phyloP scores from a whole-genome alignment of 1,140 invertebrate species.

The Oryctes rhinoceros region DNA sequence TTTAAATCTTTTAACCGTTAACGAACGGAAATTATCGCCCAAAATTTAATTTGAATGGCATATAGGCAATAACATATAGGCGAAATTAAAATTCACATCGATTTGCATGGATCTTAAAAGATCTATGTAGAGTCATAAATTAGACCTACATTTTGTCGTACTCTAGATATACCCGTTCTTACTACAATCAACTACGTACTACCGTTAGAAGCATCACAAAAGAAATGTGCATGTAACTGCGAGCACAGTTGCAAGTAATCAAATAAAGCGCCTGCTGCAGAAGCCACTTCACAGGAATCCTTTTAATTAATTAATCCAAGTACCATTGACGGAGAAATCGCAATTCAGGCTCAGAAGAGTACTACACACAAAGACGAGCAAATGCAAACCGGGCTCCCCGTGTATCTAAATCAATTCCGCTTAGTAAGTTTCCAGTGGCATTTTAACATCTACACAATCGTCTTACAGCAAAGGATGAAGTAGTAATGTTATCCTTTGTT shows the following conservation, averaged over 20 bases:
- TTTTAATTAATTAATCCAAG: constrained; percentile 24
- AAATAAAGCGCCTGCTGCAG: neutral
- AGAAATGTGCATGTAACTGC: neutral
- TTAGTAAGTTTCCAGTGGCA: neutral
- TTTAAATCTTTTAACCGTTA: too few relatives aligned
- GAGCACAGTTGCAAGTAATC: constrained; percentile 3
- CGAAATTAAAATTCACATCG: too few relatives aligned
- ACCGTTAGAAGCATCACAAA: too few relatives aligned
- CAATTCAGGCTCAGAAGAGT: neutral
- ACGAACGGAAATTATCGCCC: too few relatives aligned
- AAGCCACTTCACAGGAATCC: neutral
- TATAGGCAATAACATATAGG: too few relatives aligned
- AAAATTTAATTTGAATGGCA: too few relatives aligned
- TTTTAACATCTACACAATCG: constrained; percentile 23
- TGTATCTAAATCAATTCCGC: constrained; percentile 7
- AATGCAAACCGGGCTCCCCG: neutral
- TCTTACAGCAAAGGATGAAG: neutral
- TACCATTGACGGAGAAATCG: constrained; percentile 13
- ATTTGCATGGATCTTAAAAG: too few relatives aligned
- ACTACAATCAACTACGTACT: too few relatives aligned
- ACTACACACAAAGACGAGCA: neutral
- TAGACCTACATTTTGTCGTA: too few relatives aligned
- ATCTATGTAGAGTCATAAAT: too few relatives aligned
- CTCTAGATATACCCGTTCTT: too few relatives aligned
- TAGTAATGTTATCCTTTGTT: neutral